phyloP scores from a whole-genome alignment of 53 echinoderm and acorn worm genomes.

The Paelopatides confundens region DNA sequence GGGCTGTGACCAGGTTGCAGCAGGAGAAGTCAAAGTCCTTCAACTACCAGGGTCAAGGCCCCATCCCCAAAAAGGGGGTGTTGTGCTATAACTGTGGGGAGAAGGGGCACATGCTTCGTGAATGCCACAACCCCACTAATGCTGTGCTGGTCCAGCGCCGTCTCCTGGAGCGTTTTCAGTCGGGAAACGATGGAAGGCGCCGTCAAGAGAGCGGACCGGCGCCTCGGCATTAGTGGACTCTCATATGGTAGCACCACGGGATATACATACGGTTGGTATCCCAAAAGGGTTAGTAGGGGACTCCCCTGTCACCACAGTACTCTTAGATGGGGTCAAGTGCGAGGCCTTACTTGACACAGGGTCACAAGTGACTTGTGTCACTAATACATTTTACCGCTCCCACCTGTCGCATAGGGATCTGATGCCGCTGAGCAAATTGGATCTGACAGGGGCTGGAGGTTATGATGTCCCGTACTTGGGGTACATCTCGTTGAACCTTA shows the following conservation, averaged over 20 bases:
- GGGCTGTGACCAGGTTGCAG: not conserved
- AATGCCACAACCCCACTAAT: slow-evolving; percentile 37
- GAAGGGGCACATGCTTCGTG: slow-evolving; percentile 48
- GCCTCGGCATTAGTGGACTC: slow-evolving; percentile 22
- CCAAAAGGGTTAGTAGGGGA: slow-evolving; percentile 60
- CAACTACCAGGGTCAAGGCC: not conserved
- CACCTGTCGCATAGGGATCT: slow-evolving; percentile 51
- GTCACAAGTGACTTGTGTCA: slow-evolving; percentile 72
- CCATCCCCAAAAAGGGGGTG: not conserved
- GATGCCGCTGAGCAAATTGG: slow-evolving; percentile 45
- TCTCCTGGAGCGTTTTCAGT: slow-evolving; percentile 20
- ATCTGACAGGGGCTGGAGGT: slow-evolving; percentile 59
- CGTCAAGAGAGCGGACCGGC: slow-evolving; percentile 53
- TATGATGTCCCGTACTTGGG: slow-evolving; percentile 64
- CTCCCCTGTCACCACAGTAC: slow-evolving; percentile 23
- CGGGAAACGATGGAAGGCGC: slow-evolving; percentile 51
- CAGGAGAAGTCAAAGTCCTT: not conserved
- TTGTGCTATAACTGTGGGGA: slow-evolving; percentile 73
- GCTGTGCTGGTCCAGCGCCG: slow-evolving; percentile 45
- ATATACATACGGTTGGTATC: slow-evolving; percentile 17
- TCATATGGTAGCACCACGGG: not conserved
- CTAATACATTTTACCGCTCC: slow-evolving; percentile 29
- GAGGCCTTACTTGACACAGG: slow-evolving; percentile 67
- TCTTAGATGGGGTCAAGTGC: slow-evolving; percentile 33
- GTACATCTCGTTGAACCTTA: slow-evolving; percentile 39